phyloP scores from a whole-genome alignment of 2,797 vertebrate genomes.

The Micromesistius poutassou region DNA sequence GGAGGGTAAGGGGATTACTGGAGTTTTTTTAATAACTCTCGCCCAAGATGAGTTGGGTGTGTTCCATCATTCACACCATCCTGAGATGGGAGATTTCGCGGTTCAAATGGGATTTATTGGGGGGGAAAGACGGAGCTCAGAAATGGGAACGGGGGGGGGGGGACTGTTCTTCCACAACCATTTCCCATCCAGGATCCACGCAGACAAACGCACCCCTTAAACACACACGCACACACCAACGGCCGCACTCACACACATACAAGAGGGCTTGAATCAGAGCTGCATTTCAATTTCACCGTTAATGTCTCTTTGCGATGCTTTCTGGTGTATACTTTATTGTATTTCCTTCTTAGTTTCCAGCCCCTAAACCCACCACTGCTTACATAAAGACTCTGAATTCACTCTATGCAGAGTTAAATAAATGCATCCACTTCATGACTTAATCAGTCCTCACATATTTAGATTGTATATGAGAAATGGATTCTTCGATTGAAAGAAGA shows the following conservation, averaged over 20 bases:
- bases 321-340: neutral
- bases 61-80: constrained; percentile 64
- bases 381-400: neutral
- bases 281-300: constrained; percentile 26
- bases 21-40: constrained; percentile 65
- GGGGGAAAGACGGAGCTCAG: constrained; percentile 18
- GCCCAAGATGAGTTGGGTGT: constrained; percentile 55
- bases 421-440: too few species aligned
- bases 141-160: constrained; percentile 24
- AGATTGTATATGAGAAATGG: neutral
- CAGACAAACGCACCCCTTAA: neutral
- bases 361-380: neutral
- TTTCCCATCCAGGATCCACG: constrained; percentile 5
- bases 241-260: neutral
- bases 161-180: constrained; percentile 31
- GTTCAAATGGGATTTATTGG: constrained; percentile 58
- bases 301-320: constrained; percentile 22
- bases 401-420: too few species aligned
- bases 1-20: constrained; percentile 62
- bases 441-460: neutral
- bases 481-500: neutral
- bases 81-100: constrained; percentile 59
- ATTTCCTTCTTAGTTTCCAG: neutral
- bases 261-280: constrained; percentile 8
- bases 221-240: neutral